A percentile compares a stretch with the other conserved stretches of the same genome.
Evolutionary conservation across 2,113 vertebrate species (phyloP).

Genomic region (Nothoprocta perdicaria): DNA sequence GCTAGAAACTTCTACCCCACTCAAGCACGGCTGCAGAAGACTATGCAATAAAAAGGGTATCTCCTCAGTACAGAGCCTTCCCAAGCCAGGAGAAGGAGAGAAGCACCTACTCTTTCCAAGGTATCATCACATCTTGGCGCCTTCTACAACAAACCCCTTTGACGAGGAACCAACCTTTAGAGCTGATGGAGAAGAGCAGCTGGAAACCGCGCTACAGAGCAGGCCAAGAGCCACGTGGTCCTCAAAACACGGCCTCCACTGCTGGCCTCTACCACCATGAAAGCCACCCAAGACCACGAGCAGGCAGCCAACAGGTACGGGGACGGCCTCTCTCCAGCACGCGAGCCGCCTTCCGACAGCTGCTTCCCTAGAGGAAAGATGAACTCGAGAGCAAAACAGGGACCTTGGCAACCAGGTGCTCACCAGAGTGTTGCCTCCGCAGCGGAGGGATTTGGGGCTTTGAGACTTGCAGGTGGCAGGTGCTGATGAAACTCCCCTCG

Average conservation of each 20-base stretch:
- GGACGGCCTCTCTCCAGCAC: not conserved
- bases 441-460: slow-evolving; percentile 37
- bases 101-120: not conserved
- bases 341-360: not conserved
- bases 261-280: not conserved
- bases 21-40: not conserved
- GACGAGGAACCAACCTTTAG: not conserved
- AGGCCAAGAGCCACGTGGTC: not conserved
- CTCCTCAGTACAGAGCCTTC: not conserved
- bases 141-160: not conserved
- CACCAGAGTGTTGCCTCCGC: slow-evolving; percentile 28
- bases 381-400: slow-evolving; percentile 22
- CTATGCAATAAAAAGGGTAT: not conserved
- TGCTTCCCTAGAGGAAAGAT: not conserved
- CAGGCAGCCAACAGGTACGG: rapidly evolving
- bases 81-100: not conserved
- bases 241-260: not conserved
- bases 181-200: not conserved
- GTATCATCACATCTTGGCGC: not conserved
- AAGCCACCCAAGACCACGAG: rapidly evolving
- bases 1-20: not conserved
- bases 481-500: slow-evolving; percentile 51
- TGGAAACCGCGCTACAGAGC: rapidly evolving
- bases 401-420: slow-evolving; percentile 39
- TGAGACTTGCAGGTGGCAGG: slow-evolving; percentile 30